These are phyloP conservation scores for Eurystomus glaucurus DNA, from an alignment of 2,797 vertebrate genomes.

Conservation along the genomic window DNA sequence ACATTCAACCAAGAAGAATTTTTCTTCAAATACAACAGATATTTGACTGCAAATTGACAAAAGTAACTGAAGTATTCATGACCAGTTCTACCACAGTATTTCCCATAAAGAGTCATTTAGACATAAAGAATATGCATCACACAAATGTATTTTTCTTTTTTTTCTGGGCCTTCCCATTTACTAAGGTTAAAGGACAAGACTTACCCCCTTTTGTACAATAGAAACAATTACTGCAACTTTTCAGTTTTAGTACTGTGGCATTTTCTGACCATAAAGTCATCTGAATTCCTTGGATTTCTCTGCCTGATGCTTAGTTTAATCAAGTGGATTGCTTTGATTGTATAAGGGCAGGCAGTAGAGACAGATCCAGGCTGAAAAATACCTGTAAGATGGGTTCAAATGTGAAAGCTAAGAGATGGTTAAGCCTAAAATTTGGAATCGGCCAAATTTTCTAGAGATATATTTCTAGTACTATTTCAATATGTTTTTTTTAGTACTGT, in stretches of 20 bases:
- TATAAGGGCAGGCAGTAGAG: neutral
- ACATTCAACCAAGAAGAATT: neutral
- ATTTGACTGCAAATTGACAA: slow-evolving; percentile 9
- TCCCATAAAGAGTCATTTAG: neutral
- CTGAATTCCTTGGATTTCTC: neutral
- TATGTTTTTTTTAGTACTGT: neutral
- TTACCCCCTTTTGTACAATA: neutral
- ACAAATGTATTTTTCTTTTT: neutral
- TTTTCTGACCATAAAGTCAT: neutral
- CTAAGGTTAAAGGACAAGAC: neutral
- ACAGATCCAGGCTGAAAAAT: neutral
- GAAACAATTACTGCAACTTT: neutral
- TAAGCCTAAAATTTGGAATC: neutral
- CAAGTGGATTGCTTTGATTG: neutral
- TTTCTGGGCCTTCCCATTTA: neutral
- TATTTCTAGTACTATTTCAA: neutral
- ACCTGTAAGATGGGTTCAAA: neutral
- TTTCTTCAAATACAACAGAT: neutral
- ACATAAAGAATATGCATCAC: neutral
- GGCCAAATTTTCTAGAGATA: neutral
- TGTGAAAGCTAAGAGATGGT: neutral
- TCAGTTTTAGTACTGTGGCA: neutral
- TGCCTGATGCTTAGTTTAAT: neutral
- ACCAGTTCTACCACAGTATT: neutral
- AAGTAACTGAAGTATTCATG: slow-evolving; percentile 9